These are phyloP conservation scores for Alethe castanea DNA, from an alignment of 2,113 vertebrate species.

Conservation along the genomic window DNA sequence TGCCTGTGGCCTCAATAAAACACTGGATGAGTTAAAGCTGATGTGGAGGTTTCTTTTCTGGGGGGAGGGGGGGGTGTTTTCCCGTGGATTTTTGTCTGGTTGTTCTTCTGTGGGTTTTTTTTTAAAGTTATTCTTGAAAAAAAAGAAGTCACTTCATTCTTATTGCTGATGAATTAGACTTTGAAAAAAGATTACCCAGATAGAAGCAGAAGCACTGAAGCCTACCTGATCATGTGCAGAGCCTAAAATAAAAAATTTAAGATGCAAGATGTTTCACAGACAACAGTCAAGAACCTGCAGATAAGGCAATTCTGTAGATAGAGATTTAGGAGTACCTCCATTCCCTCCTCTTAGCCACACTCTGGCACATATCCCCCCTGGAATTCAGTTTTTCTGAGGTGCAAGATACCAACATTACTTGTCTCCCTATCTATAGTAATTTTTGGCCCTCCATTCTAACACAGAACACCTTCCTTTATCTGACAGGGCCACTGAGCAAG, in stretches of 20 bases:
- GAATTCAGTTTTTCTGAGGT: neutral
- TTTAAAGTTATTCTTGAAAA: neutral
- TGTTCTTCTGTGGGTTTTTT: neutral
- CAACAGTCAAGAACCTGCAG: neutral
- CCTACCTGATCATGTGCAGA: neutral
- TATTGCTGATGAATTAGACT: neutral
- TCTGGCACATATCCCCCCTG: accelerated
- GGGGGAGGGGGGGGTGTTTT: no score
- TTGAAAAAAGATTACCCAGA: neutral
- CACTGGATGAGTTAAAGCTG: neutral
- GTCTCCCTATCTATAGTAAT: neutral
- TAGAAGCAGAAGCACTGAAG: neutral
- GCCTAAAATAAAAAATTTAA: neutral
- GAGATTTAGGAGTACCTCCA: neutral
- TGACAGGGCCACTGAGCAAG: neutral
- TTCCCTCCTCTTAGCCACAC: neutral
- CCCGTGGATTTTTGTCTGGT: neutral
- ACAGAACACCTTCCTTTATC: neutral
- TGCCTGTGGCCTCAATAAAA: neutral
- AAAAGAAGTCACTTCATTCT: neutral
- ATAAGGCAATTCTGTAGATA: neutral
- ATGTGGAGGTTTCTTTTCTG: neutral
- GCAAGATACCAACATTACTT: neutral
- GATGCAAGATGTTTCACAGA: neutral
- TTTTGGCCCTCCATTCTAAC: neutral